Conservation (phyloP, 1,140 invertebrate species). For the Coptotermes formosanus region DNA sequence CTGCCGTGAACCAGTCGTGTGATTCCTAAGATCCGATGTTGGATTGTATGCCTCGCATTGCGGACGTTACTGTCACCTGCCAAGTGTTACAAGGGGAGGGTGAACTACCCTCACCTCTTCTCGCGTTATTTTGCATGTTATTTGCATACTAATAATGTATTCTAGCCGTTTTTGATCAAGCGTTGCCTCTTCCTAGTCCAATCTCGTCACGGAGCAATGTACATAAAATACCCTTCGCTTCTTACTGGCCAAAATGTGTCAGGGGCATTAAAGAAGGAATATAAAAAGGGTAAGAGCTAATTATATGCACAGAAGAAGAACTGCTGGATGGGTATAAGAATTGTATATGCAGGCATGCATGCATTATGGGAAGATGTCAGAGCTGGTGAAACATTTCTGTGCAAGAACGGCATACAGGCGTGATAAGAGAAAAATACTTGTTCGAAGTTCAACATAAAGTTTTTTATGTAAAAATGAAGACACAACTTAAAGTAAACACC, state of each 20-base stretch:
- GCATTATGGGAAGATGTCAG: background rate
- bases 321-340: background rate
- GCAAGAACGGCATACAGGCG: background rate
- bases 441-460: too few relatives aligned
- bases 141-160: slow-evolving; percentile 15
- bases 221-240: background rate
- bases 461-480: too few relatives aligned
- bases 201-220: background rate
- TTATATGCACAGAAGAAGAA: background rate
- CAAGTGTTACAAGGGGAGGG: background rate
- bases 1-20: background rate
- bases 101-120: background rate
- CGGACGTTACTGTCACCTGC: slow-evolving; percentile 1
- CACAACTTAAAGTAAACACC: too few relatives aligned
- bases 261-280: slow-evolving; percentile 1
- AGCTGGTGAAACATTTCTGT: background rate
- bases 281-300: slow-evolving; percentile 13
- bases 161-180: slow-evolving; percentile 3
- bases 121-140: background rate
- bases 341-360: background rate
- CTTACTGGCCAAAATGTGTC: slow-evolving; percentile 10
- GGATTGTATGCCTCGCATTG: background rate
- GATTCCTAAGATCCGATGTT: background rate
- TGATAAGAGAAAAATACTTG: too few relatives aligned
- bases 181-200: background rate